Conservation (phyloP, 2,888 invertebrate species). For the Panzeria rudis region DNA sequence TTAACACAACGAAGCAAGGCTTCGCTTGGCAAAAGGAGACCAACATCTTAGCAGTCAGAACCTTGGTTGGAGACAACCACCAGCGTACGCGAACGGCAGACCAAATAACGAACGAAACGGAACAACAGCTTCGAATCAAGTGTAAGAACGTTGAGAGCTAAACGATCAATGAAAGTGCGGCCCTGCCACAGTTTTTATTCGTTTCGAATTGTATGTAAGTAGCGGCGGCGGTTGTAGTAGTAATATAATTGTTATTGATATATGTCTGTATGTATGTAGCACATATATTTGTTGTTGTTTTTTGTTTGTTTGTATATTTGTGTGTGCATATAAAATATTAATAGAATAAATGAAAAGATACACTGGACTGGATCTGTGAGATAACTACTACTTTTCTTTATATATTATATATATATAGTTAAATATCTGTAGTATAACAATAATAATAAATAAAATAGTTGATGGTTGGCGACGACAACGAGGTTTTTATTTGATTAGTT, state of each 20-base stretch:
- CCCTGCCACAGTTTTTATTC: constrained; percentile 57
- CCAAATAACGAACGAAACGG: constrained; percentile 58
- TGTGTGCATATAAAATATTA: constrained; percentile 43
- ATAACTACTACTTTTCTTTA: constrained; percentile 61
- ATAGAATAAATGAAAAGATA: constrained; percentile 59
- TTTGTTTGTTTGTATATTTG: constrained; percentile 21
- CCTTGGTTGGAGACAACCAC: constrained; percentile 81
- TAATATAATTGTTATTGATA: constrained; percentile 45
- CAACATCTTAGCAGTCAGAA: constrained; percentile 81
- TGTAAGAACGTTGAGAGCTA: constrained; percentile 66
- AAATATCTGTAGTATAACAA: constrained; percentile 40
- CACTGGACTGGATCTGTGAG: constrained; percentile 56
- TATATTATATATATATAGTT: constrained; percentile 34
- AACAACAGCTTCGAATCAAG: constrained; percentile 63
- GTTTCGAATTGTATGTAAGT: constrained; percentile 27
- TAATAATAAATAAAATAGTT: constrained; percentile 42
- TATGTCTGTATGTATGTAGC: constrained; percentile 4
- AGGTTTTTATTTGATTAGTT: constrained; percentile 48
- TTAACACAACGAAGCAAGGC: constrained; percentile 84
- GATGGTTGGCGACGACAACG: constrained; percentile 31
- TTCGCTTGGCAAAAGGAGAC: constrained; percentile 82
- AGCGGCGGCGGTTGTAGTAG: constrained; percentile 28
- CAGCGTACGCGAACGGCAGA: constrained; percentile 71
- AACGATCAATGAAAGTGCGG: constrained; percentile 66
- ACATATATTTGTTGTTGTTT: constrained; percentile 26